A percentile compares a stretch with the other conserved stretches of the same genome.
These are phyloP conservation scores for Pseudochirops corinnae DNA, from an alignment of 2,797 vertebrate genomes.

Conservation along the genomic window DNA sequence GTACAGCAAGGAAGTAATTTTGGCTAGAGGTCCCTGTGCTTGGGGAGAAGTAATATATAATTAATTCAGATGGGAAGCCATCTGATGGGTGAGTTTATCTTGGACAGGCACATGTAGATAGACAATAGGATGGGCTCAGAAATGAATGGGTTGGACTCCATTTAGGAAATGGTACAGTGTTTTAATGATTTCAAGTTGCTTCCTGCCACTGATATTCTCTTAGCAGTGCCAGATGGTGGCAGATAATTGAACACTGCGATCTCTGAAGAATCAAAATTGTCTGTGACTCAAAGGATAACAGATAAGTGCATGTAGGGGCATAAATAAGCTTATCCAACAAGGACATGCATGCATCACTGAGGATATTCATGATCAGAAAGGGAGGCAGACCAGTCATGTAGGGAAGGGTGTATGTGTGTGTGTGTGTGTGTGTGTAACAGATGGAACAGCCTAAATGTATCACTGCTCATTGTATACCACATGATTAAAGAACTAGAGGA, in stretches of 20 bases:
- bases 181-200: background rate
- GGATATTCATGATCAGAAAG: background rate
- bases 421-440: background rate
- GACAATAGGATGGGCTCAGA: background rate
- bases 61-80: background rate
- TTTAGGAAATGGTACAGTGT: background rate
- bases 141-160: background rate
- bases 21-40: background rate
- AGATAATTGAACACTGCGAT: background rate
- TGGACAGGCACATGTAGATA: background rate
- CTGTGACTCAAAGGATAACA: background rate
- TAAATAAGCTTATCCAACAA: background rate
- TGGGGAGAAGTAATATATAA: background rate
- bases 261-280: background rate
- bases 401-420: background rate
- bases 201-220: background rate
- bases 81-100: background rate
- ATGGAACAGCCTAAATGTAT: background rate
- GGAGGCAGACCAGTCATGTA: background rate
- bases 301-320: background rate
- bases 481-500: background rate
- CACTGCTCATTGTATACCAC: background rate
- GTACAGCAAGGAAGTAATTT: background rate
- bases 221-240: background rate
- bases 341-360: background rate